These are phyloP conservation scores for Drosophila setosimentum DNA, from an alignment of 2,888 invertebrate genomes.

Conservation along the genomic window DNA sequence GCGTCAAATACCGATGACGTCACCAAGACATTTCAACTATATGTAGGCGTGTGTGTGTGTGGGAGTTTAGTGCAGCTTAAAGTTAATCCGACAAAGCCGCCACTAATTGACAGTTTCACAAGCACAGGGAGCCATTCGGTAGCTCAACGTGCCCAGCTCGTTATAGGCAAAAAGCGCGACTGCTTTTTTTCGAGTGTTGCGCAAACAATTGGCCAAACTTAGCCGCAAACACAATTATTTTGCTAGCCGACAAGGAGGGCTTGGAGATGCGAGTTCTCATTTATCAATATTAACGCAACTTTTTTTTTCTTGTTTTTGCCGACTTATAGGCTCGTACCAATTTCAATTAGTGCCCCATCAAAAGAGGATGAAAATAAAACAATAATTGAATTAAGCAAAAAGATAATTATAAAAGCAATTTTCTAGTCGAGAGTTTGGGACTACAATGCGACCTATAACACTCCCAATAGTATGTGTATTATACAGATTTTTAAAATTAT, in stretches of 20 bases:
- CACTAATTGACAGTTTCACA: slow-evolving; percentile 81
- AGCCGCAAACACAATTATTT: slow-evolving; percentile 57
- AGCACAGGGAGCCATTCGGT: slow-evolving; percentile 38
- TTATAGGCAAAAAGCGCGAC: slow-evolving; percentile 52
- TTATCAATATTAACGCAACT: slow-evolving; percentile 47
- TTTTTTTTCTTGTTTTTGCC: neutral
- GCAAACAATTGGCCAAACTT: slow-evolving; percentile 63
- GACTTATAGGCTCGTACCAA: slow-evolving; percentile 18
- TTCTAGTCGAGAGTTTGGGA: neutral
- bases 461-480: neutral
- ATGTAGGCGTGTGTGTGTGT: neutral
- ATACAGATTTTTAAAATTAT: neutral
- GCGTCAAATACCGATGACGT: slow-evolving; percentile 54
- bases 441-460: neutral
- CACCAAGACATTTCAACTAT: slow-evolving; percentile 21
- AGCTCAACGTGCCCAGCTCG: slow-evolving; percentile 48
- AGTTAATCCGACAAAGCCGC: slow-evolving; percentile 56
- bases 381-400: neutral
- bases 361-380: neutral
- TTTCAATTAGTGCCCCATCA: slow-evolving; percentile 73
- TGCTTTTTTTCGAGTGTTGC: slow-evolving; percentile 62
- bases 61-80: slow-evolving; percentile 47
- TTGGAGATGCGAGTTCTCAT: slow-evolving; percentile 30
- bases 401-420: neutral
- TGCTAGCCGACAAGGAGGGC: slow-evolving; percentile 18